phyloP scores from a whole-genome alignment of 2,888 invertebrate genomes.

The Lycaena phlaeas region DNA sequence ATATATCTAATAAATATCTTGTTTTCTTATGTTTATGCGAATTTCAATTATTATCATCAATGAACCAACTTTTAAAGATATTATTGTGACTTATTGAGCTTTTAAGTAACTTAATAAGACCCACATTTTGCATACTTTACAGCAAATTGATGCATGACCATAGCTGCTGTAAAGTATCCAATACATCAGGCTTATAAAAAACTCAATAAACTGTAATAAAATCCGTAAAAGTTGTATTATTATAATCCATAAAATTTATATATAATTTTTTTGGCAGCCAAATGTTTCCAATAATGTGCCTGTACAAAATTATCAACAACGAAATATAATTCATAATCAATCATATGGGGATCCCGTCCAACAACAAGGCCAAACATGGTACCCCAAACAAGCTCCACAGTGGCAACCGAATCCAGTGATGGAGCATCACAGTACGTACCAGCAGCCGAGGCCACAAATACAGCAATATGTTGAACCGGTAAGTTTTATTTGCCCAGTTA shows the following conservation, averaged over 20 bases:
- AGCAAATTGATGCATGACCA: too few relatives aligned
- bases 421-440: neutral
- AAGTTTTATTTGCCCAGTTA: neutral
- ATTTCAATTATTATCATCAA: too few relatives aligned
- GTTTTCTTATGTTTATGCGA: neutral
- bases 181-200: too few relatives aligned
- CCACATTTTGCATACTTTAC: too few relatives aligned
- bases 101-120: too few relatives aligned
- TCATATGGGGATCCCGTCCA: neutral
- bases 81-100: too few relatives aligned
- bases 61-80: too few relatives aligned
- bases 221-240: too few relatives aligned
- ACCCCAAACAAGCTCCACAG: neutral
- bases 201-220: too few relatives aligned
- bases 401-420: neutral
- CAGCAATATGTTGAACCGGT: neutral
- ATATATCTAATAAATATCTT: neutral
- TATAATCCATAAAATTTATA: too few relatives aligned
- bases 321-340: neutral
- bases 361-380: neutral
- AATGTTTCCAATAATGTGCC: neutral
- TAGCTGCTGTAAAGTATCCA: too few relatives aligned
- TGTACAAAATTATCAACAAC: neutral
- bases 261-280: neutral
- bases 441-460: neutral